Percentiles rank a stretch among this genome's conserved stretches.
These are phyloP conservation scores for Eidolon dupreanum DNA, from an alignment of 2,797 vertebrate species.

Conservation along the genomic window DNA sequence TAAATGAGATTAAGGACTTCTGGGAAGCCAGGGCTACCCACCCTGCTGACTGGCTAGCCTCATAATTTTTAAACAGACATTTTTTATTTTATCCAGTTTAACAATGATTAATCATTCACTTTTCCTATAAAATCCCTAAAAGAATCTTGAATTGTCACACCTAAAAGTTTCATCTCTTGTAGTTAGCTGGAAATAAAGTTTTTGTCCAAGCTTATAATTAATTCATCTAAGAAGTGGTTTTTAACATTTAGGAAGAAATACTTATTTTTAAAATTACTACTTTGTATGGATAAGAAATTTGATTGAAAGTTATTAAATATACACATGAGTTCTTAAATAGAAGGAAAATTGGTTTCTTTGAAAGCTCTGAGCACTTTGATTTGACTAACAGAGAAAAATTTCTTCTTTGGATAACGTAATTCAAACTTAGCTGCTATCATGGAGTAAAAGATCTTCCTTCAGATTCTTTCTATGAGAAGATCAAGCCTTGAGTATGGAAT, in stretches of 20 bases:
- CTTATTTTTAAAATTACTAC: neutral
- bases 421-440: neutral
- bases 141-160: constrained; percentile 38
- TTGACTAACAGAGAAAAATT: constrained; percentile 34
- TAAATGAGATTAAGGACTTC: constrained; percentile 69
- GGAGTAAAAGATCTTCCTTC: constrained; percentile 31
- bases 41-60: constrained; percentile 49
- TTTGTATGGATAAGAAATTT: neutral
- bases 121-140: constrained; percentile 34
- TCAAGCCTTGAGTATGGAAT: neutral
- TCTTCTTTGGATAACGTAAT: constrained; percentile 28
- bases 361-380: constrained; percentile 1
- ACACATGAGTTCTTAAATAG: neutral
- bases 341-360: constrained; percentile 26
- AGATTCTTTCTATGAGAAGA: neutral
- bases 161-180: neutral
- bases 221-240: constrained; percentile 20
- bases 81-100: constrained; percentile 66
- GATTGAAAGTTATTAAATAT: neutral
- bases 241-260: constrained; percentile 39
- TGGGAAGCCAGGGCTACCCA: constrained; percentile 60
- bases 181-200: constrained; percentile 19
- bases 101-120: constrained; percentile 64
- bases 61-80: constrained; percentile 67
- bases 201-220: neutral